Conservation (phyloP, 2,797 vertebrate species). For the Anableps anableps region DNA sequence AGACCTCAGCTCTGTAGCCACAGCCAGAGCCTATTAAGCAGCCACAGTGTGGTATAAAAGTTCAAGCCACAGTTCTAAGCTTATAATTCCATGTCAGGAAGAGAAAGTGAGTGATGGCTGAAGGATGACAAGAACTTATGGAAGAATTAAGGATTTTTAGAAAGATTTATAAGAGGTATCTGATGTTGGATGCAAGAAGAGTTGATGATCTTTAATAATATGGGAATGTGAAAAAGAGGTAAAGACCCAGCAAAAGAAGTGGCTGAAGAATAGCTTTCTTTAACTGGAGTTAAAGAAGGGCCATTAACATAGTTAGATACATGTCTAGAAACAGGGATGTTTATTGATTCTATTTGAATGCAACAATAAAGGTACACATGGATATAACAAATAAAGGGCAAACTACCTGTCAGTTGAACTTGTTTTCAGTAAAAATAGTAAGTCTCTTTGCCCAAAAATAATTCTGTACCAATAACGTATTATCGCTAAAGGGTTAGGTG, state of each 20-base stretch:
- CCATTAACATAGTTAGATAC: background rate
- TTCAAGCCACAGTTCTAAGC: slow-evolving; percentile 75
- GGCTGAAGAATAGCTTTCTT: too few relatives aligned
- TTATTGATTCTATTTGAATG: background rate
- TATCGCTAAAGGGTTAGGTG: slow-evolving; percentile 13
- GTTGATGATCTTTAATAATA: slow-evolving; percentile 6
- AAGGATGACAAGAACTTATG: slow-evolving; percentile 33
- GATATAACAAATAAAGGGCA: slow-evolving; percentile 24
- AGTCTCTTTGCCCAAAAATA: slow-evolving; percentile 1
- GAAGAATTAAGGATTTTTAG: slow-evolving; percentile 32
- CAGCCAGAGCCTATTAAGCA: slow-evolving; percentile 76
- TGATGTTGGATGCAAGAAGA: background rate
- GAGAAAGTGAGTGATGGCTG: slow-evolving; percentile 42
- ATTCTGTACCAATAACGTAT: slow-evolving; percentile 27
- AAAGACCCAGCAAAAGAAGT: too few relatives aligned
- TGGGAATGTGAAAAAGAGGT: background rate
- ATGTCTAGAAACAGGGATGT: background rate
- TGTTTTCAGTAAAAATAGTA: slow-evolving; percentile 19
- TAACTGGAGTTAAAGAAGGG: too few relatives aligned
- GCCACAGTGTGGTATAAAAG: slow-evolving; percentile 73
- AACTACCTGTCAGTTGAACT: slow-evolving; percentile 28
- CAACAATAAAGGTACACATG: background rate
- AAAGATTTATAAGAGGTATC: background rate
- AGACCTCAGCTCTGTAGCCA: slow-evolving; percentile 59
- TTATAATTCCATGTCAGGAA: slow-evolving; percentile 62